Conservation (phyloP, 2,113 vertebrate species). For the Proteles cristata region DNA sequence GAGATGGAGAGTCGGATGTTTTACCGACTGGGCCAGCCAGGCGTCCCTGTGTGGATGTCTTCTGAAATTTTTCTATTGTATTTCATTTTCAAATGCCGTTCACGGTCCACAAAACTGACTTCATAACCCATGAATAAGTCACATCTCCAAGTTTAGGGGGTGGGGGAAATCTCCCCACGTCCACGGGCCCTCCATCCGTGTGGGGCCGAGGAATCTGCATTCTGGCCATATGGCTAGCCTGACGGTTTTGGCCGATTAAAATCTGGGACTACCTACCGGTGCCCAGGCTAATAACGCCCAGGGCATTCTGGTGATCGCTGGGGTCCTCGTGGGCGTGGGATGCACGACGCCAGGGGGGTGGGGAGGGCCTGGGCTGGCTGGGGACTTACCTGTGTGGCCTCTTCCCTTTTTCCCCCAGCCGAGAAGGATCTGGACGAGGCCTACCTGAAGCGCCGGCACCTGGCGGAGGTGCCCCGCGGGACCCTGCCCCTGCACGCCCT, state of each 20-base stretch:
- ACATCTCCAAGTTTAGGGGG: background rate
- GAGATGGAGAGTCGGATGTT: background rate
- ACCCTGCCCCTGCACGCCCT: slow-evolving; percentile 91
- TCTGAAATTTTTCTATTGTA: background rate
- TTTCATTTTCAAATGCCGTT: background rate
- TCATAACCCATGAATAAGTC: background rate
- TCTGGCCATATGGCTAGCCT: background rate
- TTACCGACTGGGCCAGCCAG: background rate
- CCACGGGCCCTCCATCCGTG: accelerated
- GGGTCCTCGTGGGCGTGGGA: background rate
- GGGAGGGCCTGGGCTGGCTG: background rate
- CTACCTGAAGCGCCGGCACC: slow-evolving; percentile 90
- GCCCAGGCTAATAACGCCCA: background rate
- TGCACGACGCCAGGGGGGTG: no score
- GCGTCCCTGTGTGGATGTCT: background rate
- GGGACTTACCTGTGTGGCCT: background rate
- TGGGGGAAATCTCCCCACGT: no score
- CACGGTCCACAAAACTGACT: background rate
- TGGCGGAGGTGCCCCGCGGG: slow-evolving; percentile 85
- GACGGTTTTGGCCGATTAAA: background rate
- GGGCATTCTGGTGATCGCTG: background rate
- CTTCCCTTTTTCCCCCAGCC: slow-evolving; percentile 76
- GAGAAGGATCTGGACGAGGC: slow-evolving; percentile 95
- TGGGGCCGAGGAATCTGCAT: background rate
- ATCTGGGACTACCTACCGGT: background rate